These are phyloP conservation scores for Salvelinus fontinalis DNA, from an alignment of 2,113 vertebrate genomes.

Conservation along the genomic window DNA sequence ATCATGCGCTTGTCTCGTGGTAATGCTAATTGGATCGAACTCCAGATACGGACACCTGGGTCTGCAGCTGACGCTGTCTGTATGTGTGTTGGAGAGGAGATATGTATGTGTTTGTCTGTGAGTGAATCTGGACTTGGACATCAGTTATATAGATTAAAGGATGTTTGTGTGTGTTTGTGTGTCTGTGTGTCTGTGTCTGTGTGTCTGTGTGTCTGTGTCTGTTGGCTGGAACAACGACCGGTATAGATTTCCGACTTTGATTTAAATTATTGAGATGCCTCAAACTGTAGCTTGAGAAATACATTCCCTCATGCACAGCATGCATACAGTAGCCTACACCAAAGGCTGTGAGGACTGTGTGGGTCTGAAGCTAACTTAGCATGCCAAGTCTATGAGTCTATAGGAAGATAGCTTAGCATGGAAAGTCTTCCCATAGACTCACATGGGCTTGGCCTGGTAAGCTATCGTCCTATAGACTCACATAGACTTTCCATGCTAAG, in stretches of 20 bases:
- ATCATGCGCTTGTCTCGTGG: constrained; percentile 36
- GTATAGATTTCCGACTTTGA: constrained; percentile 7
- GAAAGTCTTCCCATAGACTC: background rate
- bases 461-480: background rate
- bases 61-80: background rate
- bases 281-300: constrained; percentile 30
- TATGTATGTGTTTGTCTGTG: background rate
- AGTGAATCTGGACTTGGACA: constrained; percentile 2
- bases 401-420: background rate
- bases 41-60: constrained; percentile 27
- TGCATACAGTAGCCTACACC: background rate
- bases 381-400: background rate
- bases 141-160: background rate
- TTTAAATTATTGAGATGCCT: constrained; percentile 60
- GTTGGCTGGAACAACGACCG: too few species aligned
- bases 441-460: background rate
- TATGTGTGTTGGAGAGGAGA: background rate
- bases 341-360: background rate
- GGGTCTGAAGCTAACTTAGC: background rate
- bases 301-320: background rate
- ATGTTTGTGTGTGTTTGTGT: too few species aligned
- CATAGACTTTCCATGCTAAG: too few species aligned
- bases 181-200: background rate
- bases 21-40: constrained; percentile 22
- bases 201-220: too few species aligned